A percentile compares a stretch with the other conserved stretches of the same genome.
phyloP scores from a whole-genome alignment of 64 coral and sea anemone species.

The Pocillopora verrucosa region DNA sequence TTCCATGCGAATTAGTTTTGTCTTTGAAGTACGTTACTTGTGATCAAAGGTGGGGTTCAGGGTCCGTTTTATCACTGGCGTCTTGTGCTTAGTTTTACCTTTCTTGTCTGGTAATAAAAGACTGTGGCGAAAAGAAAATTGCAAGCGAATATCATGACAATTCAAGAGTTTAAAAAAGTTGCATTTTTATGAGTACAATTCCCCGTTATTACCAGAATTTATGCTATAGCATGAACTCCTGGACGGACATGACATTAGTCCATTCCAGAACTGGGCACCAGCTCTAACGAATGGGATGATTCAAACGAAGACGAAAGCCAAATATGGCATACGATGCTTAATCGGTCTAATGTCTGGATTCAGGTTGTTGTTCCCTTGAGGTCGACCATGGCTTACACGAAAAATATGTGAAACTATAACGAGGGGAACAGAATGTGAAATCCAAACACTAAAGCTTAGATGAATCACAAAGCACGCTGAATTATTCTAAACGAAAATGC shows the following conservation, averaged over 20 bases:
- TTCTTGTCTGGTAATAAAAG: conserved; percentile 90
- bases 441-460: neutral
- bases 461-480: neutral
- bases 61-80: conserved; percentile 73
- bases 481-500: neutral
- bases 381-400: conserved; percentile 57
- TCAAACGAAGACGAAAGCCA: conserved; percentile 80
- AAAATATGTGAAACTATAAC: neutral
- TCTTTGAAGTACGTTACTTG: conserved; percentile 96
- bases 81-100: conserved; percentile 80
- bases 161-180: too few relatives aligned
- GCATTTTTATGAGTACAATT: too few relatives aligned
- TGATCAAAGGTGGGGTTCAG: conserved; percentile 94
- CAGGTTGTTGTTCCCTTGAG: conserved; percentile 81
- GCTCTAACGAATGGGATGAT: conserved; percentile 88
- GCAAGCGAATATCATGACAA: too few relatives aligned
- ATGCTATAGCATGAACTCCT: too few relatives aligned
- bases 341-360: conserved; percentile 81
- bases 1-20: conserved; percentile 70
- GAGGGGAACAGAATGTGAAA: neutral
- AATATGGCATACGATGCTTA: conserved; percentile 94
- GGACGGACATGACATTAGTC: too few relatives aligned
- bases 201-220: too few relatives aligned
- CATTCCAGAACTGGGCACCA: conserved; percentile 47
- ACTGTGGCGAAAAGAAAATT: conserved; percentile 30